Percentiles rank a stretch among this genome's conserved stretches.
Conservation (phyloP, 2,113 vertebrate genomes). For the Periophthalmodon schlosseri region DNA sequence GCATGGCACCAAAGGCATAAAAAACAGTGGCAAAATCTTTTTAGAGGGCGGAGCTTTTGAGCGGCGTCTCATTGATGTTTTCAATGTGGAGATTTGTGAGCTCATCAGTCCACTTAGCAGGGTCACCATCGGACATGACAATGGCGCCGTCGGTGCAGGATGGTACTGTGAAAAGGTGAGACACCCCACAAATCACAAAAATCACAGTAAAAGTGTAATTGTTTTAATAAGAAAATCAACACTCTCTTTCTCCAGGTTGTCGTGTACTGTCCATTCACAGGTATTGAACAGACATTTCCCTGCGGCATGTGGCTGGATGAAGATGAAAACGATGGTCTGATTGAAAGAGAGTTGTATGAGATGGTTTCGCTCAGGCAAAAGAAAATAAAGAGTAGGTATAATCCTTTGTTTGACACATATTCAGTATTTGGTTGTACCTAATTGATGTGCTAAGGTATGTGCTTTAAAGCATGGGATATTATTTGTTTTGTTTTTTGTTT, state of each 20-base stretch:
- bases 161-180: slow-evolving; percentile 97
- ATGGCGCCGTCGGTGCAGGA: slow-evolving; percentile 87
- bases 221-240: background rate
- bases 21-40: slow-evolving; percentile 95
- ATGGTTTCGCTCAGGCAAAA: slow-evolving; percentile 93
- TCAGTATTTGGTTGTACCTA: background rate
- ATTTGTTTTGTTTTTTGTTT: too few relatives aligned
- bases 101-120: slow-evolving; percentile 94
- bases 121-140: slow-evolving; percentile 92
- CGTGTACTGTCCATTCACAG: slow-evolving; percentile 93
- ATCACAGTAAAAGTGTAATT: background rate
- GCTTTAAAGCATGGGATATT: background rate
- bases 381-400: slow-evolving; percentile 86
- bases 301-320: slow-evolving; percentile 95
- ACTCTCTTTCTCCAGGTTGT: slow-evolving; percentile 80
- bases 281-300: slow-evolving; percentile 92
- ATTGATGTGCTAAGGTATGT: background rate
- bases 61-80: slow-evolving; percentile 89
- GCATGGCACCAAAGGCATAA: slow-evolving; percentile 88
- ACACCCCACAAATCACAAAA: background rate
- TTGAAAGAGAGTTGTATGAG: slow-evolving; percentile 94
- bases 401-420: background rate
- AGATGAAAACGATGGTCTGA: slow-evolving; percentile 90
- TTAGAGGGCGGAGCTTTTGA: slow-evolving; percentile 95
- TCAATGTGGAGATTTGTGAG: slow-evolving; percentile 89